Conservation (phyloP, 1,140 invertebrate genomes). For the Anoplophora glabripennis region DNA sequence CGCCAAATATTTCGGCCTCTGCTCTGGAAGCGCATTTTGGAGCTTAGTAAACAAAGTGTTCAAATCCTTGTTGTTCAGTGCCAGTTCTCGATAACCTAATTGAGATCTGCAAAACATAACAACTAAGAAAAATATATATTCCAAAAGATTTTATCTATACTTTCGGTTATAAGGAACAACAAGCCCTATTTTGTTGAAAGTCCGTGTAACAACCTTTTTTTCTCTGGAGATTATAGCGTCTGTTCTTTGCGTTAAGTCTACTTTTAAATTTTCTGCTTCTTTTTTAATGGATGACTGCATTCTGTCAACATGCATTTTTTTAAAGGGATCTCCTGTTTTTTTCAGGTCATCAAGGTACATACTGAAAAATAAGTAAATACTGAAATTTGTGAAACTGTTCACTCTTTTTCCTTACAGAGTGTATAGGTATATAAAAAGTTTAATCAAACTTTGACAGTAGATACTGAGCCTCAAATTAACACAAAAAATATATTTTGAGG, state of each 20-base stretch:
- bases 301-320: conserved; percentile 57
- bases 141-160: conserved; percentile 51
- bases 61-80: conserved; percentile 51
- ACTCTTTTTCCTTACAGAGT: too few species aligned
- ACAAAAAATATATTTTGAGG: too few species aligned
- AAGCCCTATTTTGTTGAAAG: conserved; percentile 83
- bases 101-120: conserved; percentile 36
- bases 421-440: too few species aligned
- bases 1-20: conserved; percentile 57
- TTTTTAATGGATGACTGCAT: conserved; percentile 62
- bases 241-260: conserved; percentile 60
- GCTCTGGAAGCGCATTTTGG: conserved; percentile 57
- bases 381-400: too few species aligned
- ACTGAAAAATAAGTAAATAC: conserved; percentile 50
- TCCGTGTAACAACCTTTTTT: conserved; percentile 69
- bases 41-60: conserved; percentile 72
- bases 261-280: conserved; percentile 63
- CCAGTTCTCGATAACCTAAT: conserved; percentile 42
- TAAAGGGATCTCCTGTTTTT: conserved; percentile 64
- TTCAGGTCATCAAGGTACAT: conserved; percentile 61
- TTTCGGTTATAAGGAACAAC: conserved; percentile 84
- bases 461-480: too few species aligned
- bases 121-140: conserved; percentile 3
- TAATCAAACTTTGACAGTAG: too few species aligned
- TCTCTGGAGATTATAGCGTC: conserved; percentile 61